Percentiles rank a stretch among this genome's conserved stretches.
Evolutionary conservation across 92 coral and sea anemone species (phyloP).

Genomic region (Heliopora coerulea): DNA sequence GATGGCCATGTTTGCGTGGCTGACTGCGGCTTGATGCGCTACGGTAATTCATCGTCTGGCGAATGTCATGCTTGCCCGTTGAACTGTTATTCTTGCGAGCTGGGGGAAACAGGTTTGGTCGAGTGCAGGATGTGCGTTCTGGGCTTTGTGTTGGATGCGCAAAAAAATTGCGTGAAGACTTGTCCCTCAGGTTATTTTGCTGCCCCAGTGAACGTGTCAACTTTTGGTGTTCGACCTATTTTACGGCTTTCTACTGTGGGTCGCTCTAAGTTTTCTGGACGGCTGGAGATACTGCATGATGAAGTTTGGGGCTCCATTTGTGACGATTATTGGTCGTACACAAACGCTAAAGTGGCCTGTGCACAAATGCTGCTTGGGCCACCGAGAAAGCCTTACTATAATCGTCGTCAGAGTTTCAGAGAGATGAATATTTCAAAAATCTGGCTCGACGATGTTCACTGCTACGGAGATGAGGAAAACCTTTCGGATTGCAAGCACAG

Average conservation of each 20-base stretch:
- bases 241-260: background rate
- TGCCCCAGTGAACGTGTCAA: background rate
- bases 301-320: constrained; percentile 26
- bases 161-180: background rate
- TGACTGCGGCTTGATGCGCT: constrained; percentile 9
- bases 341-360: constrained; percentile 10
- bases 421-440: constrained; percentile 33
- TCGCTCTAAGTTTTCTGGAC: constrained; percentile 5
- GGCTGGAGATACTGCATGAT: constrained; percentile 13
- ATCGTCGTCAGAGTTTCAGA: background rate
- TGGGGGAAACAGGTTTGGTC: background rate
- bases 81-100: constrained; percentile 5
- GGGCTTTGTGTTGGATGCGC: constrained; percentile 1
- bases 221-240: background rate
- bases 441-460: constrained; percentile 84
- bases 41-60: too few species aligned
- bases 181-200: background rate
- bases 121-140: background rate
- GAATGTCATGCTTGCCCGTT: constrained; percentile 13
- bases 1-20: constrained; percentile 3
- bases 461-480: constrained; percentile 57
- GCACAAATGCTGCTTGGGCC: constrained; percentile 14
- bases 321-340: constrained; percentile 5
- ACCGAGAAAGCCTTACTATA: background rate
- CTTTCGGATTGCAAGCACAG: constrained; percentile 68